Percentiles rank a stretch among this genome's conserved stretches.
Evolutionary conservation across 2,888 invertebrate species (phyloP).

Genomic region (Reticulitermes lucifugus): DNA sequence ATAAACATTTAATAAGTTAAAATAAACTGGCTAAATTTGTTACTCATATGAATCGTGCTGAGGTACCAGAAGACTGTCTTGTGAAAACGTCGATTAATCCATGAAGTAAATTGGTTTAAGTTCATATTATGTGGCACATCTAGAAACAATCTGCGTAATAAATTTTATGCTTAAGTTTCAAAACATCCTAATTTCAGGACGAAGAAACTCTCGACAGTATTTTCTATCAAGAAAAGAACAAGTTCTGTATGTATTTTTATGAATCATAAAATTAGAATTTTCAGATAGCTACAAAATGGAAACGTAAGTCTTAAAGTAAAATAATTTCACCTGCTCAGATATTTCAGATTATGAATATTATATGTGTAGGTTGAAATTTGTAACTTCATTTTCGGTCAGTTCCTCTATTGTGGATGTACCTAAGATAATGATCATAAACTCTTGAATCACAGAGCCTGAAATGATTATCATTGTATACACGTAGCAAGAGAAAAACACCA

Average conservation of each 20-base stretch:
- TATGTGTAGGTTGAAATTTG: background rate
- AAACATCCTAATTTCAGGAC: background rate
- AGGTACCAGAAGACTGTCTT: too few species aligned
- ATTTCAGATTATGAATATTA: too few species aligned
- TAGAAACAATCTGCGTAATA: too few species aligned
- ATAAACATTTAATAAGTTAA: too few species aligned
- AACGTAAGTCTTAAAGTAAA: too few species aligned
- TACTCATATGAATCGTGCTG: too few species aligned
- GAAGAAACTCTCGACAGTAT: background rate
- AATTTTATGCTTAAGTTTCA: too few species aligned
- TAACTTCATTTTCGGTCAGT: background rate
- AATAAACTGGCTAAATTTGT: too few species aligned
- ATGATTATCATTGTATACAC: background rate
- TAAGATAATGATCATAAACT: conserved; percentile 1
- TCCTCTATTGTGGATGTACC: background rate
- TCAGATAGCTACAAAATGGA: background rate
- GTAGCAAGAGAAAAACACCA: conserved; percentile 31
- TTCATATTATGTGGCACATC: too few species aligned
- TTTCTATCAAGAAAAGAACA: background rate
- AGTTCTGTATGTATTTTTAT: background rate
- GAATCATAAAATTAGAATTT: background rate
- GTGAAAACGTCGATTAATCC: too few species aligned
- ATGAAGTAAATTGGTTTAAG: too few species aligned
- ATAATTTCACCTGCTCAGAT: background rate
- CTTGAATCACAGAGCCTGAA: conserved; percentile 13